Conservation (phyloP, 1,140 invertebrate species). For the Potamilus streckersoni region DNA sequence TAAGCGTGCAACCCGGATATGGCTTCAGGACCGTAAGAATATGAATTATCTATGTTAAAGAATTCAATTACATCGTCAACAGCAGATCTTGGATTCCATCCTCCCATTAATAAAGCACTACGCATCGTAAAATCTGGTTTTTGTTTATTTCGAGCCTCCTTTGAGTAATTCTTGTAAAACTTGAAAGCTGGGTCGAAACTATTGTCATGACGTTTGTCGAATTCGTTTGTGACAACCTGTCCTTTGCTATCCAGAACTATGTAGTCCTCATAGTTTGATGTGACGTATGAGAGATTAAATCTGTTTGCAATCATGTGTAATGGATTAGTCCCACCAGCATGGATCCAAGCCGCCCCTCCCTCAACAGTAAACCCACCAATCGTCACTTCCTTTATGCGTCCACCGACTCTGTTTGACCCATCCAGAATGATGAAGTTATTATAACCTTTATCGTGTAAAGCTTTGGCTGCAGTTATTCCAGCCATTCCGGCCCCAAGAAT, state of each 20-base stretch:
- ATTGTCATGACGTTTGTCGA: too few species aligned
- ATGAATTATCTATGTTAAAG: constrained; percentile 12
- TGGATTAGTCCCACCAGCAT: constrained; percentile 23
- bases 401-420: constrained; percentile 7
- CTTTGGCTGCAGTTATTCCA: constrained; percentile 20
- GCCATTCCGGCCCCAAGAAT: constrained; percentile 29
- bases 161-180: too few species aligned
- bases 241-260: too few species aligned
- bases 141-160: too few species aligned
- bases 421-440: constrained; percentile 25
- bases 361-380: constrained; percentile 15
- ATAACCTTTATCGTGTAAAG: constrained; percentile 16
- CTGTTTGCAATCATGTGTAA: constrained; percentile 9
- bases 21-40: background rate
- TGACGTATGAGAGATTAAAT: constrained; percentile 1
- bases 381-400: constrained; percentile 2
- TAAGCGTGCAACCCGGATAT: constrained; percentile 11
- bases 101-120: constrained; percentile 5
- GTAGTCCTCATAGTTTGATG: too few species aligned
- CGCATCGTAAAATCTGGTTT: constrained; percentile 10
- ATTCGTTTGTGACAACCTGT: too few species aligned
- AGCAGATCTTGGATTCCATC: constrained; percentile 7
- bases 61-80: constrained; percentile 21
- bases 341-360: constrained; percentile 25
- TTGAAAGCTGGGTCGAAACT: too few species aligned